Percentiles rank a stretch among this genome's conserved stretches.
Evolutionary conservation across 1,140 invertebrate genomes (phyloP).

Genomic region (Zaprionus gabonicus): DNA sequence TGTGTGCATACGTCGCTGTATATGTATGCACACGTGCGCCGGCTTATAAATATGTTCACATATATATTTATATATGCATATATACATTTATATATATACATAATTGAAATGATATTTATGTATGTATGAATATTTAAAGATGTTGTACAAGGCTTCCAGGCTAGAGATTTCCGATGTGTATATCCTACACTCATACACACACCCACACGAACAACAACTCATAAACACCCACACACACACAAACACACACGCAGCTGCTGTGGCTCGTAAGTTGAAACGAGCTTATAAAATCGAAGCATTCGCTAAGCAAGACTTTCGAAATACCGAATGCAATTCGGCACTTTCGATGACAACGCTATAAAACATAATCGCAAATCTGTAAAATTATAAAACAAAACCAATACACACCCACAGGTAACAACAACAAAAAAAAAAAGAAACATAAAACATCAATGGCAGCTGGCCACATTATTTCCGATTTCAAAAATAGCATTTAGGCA

Average conservation of each 20-base stretch:
- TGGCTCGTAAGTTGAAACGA: conserved; percentile 45
- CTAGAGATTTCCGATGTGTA: conserved; percentile 60
- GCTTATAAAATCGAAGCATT: conserved; percentile 68
- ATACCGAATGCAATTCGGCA: conserved; percentile 69
- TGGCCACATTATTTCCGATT: conserved; percentile 32
- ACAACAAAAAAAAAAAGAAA: conserved; percentile 6
- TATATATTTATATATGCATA: conserved; percentile 64
- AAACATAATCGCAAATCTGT: conserved; percentile 36
- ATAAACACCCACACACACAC: conserved; percentile 13
- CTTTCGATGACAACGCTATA: conserved; percentile 45
- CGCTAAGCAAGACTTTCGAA: conserved; percentile 59
- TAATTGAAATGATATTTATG: conserved; percentile 69
- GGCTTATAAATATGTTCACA: conserved; percentile 26
- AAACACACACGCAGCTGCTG: conserved; percentile 43
- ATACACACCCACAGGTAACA: conserved; percentile 28
- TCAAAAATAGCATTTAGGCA: conserved; percentile 58
- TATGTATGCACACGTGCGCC: conserved; percentile 14
- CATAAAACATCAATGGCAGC: conserved; percentile 8
- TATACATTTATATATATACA: conserved; percentile 78
- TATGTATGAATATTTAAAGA: conserved; percentile 74
- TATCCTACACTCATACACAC: conserved; percentile 37
- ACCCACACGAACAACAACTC: background rate
- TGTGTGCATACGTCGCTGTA: conserved; percentile 62
- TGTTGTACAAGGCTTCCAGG: conserved; percentile 80
- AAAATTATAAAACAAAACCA: conserved; percentile 22